Percentiles rank a stretch among this genome's conserved stretches.
Conservation (phyloP, 2,113 vertebrate genomes). For the Chelonoidis abingdonii region DNA sequence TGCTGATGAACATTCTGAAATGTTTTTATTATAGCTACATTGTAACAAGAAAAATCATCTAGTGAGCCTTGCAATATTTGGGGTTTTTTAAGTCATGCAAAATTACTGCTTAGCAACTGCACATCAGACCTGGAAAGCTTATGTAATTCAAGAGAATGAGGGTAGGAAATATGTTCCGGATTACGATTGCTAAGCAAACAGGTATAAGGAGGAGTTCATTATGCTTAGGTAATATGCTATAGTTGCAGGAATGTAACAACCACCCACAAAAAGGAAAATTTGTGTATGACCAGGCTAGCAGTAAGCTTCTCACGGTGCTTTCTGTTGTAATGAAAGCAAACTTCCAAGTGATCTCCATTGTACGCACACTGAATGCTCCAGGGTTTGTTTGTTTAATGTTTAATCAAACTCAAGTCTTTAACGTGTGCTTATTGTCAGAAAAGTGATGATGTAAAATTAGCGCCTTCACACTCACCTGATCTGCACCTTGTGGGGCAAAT, state of each 20-base stretch:
- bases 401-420: neutral
- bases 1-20: neutral
- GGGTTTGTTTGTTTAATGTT: accelerated
- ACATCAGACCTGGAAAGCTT: constrained; percentile 16
- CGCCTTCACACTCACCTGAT: neutral
- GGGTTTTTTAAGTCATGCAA: constrained; percentile 37
- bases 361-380: accelerated
- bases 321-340: neutral
- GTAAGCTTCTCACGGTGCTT: neutral
- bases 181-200: neutral
- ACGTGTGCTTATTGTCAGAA: neutral
- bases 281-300: neutral
- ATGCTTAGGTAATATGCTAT: accelerated
- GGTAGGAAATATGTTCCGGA: neutral
- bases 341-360: neutral
- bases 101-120: constrained; percentile 52
- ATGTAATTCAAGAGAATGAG: neutral
- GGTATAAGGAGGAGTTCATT: neutral
- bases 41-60: neutral
- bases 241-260: neutral
- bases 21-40: constrained; percentile 32
- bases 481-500: neutral
- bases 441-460: neutral
- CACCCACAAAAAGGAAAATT: neutral
- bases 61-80: constrained; percentile 46